These are phyloP conservation scores for Lagenorhynchus albirostris DNA, from an alignment of 2,113 vertebrate genomes.

Conservation along the genomic window DNA sequence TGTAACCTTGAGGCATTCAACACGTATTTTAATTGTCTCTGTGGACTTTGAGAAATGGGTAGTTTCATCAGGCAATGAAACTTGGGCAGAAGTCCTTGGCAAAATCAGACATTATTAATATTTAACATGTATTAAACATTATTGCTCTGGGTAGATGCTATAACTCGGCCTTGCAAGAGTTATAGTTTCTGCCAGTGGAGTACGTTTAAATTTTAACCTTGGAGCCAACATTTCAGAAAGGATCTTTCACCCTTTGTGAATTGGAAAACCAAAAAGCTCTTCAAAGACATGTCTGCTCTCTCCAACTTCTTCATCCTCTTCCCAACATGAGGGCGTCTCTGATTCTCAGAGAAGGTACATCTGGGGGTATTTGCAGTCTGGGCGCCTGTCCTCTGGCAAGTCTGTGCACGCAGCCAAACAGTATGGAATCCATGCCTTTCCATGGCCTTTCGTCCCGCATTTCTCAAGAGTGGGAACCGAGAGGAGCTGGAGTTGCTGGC, in stretches of 20 bases:
- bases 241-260: neutral
- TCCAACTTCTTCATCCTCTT: neutral
- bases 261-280: neutral
- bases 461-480: neutral
- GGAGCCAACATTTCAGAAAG: neutral
- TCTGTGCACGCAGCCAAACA: neutral
- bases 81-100: neutral
- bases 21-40: slow-evolving; percentile 22
- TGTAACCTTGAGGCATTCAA: neutral
- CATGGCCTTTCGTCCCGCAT: neutral
- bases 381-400: neutral
- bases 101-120: slow-evolving; percentile 44
- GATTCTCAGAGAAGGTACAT: neutral
- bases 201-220: slow-evolving; percentile 4
- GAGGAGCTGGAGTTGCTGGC: neutral
- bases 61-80: slow-evolving; percentile 29
- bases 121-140: slow-evolving; percentile 43
- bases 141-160: slow-evolving; percentile 23
- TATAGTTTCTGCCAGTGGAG: neutral
- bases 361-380: neutral
- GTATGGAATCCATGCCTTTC: neutral
- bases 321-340: neutral
- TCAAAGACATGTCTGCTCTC: neutral
- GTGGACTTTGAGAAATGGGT: neutral
- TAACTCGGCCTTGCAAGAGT: slow-evolving; percentile 16